These are phyloP conservation scores for Liopterus haemorrhoidalis DNA, from an alignment of 2,888 invertebrate species.

Conservation along the genomic window DNA sequence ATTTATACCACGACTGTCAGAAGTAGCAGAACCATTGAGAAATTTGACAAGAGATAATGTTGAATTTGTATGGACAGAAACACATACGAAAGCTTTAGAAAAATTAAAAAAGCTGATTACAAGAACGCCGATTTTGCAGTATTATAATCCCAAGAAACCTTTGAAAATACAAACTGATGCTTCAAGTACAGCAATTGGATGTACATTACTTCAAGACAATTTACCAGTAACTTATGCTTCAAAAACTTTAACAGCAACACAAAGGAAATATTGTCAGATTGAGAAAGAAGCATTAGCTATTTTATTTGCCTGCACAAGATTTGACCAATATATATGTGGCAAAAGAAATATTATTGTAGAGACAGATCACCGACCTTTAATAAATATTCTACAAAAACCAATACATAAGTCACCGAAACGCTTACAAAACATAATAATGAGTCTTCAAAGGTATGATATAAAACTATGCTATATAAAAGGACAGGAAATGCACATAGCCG, in stretches of 20 bases:
- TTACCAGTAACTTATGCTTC: constrained; percentile 19
- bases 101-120: constrained; percentile 14
- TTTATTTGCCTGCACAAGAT: constrained; percentile 19
- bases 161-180: constrained; percentile 23
- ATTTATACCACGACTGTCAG: too few species aligned
- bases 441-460: not conserved
- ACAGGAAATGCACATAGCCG: not conserved
- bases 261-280: constrained; percentile 20
- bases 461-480: not conserved
- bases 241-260: constrained; percentile 17
- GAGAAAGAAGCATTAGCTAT: constrained; percentile 14
- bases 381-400: constrained; percentile 10
- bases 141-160: constrained; percentile 19
- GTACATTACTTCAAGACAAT: constrained; percentile 13
- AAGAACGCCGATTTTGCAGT: constrained; percentile 20
- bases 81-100: too few species aligned
- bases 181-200: constrained; percentile 9
- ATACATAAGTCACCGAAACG: not conserved
- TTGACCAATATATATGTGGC: constrained; percentile 24
- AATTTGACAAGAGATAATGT: too few species aligned
- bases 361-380: constrained; percentile 21
- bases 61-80: too few species aligned
- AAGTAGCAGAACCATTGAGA: too few species aligned
- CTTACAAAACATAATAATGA: not conserved
- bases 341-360: constrained; percentile 19